Conservation (phyloP, 92 coral and sea anemone genomes). For the Phenganax marumi region DNA sequence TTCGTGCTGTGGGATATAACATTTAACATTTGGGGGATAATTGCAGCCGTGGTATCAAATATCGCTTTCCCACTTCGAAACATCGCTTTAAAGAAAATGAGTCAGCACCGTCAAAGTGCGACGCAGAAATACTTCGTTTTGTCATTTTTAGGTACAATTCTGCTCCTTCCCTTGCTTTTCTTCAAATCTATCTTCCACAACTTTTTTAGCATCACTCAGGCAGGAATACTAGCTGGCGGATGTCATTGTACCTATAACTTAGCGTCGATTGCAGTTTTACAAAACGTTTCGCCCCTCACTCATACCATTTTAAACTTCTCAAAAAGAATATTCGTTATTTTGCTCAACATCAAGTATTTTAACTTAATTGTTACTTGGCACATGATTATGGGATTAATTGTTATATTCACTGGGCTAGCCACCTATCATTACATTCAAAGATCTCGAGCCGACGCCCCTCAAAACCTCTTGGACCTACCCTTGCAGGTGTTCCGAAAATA, state of each 20-base stretch:
- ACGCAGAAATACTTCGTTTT: no score
- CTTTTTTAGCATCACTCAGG: background rate
- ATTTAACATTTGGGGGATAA: slow-evolving; percentile 40
- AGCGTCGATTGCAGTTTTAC: slow-evolving; percentile 40
- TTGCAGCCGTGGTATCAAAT: slow-evolving; percentile 35
- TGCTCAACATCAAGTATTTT: slow-evolving; percentile 28
- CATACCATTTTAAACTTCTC: slow-evolving; percentile 27
- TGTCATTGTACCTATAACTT: no score
- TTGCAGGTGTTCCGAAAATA: no score
- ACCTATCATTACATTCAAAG: background rate
- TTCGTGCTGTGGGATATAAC: slow-evolving; percentile 6
- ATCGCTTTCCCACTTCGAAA: slow-evolving; percentile 28
- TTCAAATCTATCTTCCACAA: background rate
- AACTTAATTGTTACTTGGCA: slow-evolving; percentile 11
- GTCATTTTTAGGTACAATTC: slow-evolving; percentile 13
- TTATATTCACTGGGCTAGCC: background rate
- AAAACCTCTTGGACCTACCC: no score
- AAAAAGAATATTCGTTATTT: slow-evolving; percentile 42
- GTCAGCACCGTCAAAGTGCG: background rate
- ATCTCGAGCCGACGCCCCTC: no score
- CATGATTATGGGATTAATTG: background rate
- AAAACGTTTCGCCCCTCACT: slow-evolving; percentile 10
- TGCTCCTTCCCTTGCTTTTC: slow-evolving; percentile 18
- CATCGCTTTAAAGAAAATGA: no score
- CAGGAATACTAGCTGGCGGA: background rate